A percentile compares a stretch with the other conserved stretches of the same genome.
phyloP scores from a whole-genome alignment of 2,888 invertebrate genomes.

The Eilema griseolum region DNA sequence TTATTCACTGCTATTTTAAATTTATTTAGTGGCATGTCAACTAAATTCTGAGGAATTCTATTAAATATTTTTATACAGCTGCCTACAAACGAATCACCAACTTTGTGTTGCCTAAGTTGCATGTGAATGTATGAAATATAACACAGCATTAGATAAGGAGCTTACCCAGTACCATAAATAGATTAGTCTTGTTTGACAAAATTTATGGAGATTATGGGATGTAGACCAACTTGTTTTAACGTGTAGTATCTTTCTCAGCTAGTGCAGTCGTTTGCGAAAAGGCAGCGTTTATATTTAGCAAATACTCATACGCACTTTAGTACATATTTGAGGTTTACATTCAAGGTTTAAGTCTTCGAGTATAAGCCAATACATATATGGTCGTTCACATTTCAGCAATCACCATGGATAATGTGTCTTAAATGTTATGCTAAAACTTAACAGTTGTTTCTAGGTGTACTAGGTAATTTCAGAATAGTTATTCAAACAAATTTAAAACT shows the following conservation, averaged over 20 bases:
- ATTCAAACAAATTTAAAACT: conserved; percentile 4
- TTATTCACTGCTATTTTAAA: no score
- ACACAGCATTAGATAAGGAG: no score
- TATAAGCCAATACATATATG: conserved; percentile 15
- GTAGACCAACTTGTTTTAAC: not conserved
- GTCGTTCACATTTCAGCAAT: conserved; percentile 33
- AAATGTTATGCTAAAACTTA: conserved; percentile 11
- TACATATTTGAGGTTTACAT: conserved; percentile 37
- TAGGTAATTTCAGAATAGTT: conserved; percentile 7
- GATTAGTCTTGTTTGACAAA: not conserved
- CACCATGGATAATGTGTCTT: conserved; percentile 7
- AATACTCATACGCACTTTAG: conserved; percentile 24
- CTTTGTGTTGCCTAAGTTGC: no score
- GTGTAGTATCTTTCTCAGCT: conserved; percentile 2
- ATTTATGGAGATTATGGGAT: not conserved
- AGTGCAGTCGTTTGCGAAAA: conserved; percentile 27
- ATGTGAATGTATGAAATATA: no score
- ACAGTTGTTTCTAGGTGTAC: conserved; percentile 6
- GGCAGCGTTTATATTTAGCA: conserved; percentile 31
- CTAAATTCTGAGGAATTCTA: no score
- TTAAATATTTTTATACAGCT: no score
- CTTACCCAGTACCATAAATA: not conserved
- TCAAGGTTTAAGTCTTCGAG: conserved; percentile 37
- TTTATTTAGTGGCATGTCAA: no score
- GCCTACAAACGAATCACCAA: no score